Base-by-base conservation (phyloP, 64 coral and sea anemone species). In the Montipora efflorescens region DNA sequence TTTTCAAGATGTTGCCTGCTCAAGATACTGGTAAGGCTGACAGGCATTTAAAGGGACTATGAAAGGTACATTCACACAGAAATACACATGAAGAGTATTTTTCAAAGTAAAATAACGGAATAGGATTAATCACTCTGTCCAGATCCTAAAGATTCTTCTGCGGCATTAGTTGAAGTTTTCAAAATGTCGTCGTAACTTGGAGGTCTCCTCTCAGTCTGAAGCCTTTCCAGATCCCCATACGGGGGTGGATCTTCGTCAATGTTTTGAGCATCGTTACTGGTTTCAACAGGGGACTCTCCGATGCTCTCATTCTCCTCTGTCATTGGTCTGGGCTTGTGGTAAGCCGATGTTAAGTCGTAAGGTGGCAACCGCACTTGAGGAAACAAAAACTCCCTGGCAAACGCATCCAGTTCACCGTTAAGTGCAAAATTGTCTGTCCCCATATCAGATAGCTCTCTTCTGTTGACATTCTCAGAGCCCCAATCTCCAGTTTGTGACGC, bases 181-280 rank as follows among this genome's bases (percentile, higher is more conserved):
- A 86, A 86, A 22, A 12, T 16, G 7, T 86, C 82, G 45, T 86
- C 44, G 59, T 86, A 86, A 19, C 82, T 86, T 50, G 82, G 82
- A 7, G 82, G 82, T 4, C 44, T 72, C 8, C 44, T 2, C 28
- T 10, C 10, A 9, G 4, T 16, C 18, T 50, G 46, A 12, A 49
- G 48, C 82, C 15, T 18, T 22, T 86, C 53, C 11, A 11, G 43
- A 47, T 86, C 82, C 43, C 19, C 51, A 45, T 86, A 86, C 13
- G 82, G 82, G 10, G 82, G 82, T 1, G 82, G 82, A 18, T 86
- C 82, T 13, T 86, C 82, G 7, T 86, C 47, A 1, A 23, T 71
- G 19, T 11, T 49, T 43, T 86, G 44, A 52, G 14, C 20, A 50
- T 51, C 66, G 18, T 21, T 2, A 25, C 5, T 48, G 19, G 61